These are phyloP conservation scores for Anthoscopus minutus DNA, from an alignment of 2,113 vertebrate genomes.

Conservation along the genomic window DNA sequence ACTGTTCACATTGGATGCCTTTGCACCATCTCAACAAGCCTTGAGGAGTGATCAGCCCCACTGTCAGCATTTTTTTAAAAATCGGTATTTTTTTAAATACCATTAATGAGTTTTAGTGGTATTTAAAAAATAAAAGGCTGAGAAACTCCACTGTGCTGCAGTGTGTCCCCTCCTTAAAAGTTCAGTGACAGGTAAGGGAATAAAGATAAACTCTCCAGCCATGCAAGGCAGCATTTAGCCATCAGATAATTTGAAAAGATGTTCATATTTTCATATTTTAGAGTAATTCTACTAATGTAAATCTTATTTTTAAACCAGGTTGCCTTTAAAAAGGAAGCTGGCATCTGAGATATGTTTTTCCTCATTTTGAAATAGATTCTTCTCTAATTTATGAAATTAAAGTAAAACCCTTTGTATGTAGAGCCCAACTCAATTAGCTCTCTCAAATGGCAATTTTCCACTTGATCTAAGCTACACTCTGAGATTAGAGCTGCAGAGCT, in stretches of 20 bases:
- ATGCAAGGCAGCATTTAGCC: not conserved
- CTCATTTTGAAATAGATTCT: not conserved
- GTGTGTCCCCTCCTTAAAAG: not conserved
- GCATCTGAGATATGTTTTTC: not conserved
- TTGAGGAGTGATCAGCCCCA: not conserved
- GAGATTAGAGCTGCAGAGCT: not conserved
- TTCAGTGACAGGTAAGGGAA: not conserved
- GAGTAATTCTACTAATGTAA: not conserved
- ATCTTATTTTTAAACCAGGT: not conserved
- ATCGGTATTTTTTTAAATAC: not conserved
- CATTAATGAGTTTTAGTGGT: not conserved
- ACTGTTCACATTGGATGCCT: not conserved
- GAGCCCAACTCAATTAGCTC: not conserved
- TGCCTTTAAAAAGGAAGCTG: not conserved
- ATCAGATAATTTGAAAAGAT: not conserved
- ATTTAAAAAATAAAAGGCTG: not conserved
- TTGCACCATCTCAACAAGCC: not conserved
- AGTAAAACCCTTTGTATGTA: not conserved
- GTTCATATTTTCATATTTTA: not conserved
- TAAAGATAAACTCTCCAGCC: not conserved
- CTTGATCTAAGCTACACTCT: not conserved
- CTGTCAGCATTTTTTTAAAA: rapidly evolving
- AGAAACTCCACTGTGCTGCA: not conserved
- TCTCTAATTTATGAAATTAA: conserved; percentile 10
- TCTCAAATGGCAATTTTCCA: conserved; percentile 15